phyloP scores from a whole-genome alignment of 2,888 invertebrate species.

The Autographa gamma region DNA sequence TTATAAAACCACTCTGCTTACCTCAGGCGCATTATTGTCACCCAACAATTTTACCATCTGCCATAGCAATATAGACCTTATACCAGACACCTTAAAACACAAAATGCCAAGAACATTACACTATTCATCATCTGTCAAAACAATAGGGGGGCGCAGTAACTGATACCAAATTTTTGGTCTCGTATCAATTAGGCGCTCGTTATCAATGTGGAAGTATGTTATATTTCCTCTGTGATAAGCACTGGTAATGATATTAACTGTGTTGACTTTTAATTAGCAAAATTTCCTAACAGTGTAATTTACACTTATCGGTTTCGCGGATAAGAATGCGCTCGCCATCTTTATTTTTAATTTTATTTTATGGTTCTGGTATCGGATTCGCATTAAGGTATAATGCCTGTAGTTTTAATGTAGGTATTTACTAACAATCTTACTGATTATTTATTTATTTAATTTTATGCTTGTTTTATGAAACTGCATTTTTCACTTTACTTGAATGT shows the following conservation, averaged over 20 bases:
- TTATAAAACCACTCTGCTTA: no score
- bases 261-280: constrained; percentile 58
- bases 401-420: background rate
- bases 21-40: no score
- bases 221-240: constrained; percentile 62
- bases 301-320: constrained; percentile 42
- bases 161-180: constrained; percentile 30
- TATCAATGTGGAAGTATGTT: constrained; percentile 57
- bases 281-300: constrained; percentile 42
- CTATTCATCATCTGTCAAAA: background rate
- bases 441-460: no score
- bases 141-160: background rate
- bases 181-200: constrained; percentile 52
- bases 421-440: background rate
- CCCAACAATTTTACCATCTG: no score
- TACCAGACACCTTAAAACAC: background rate
- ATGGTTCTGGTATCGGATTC: background rate
- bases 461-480: no score
- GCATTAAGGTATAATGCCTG: background rate
- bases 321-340: constrained; percentile 31
- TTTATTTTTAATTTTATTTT: constrained; percentile 12
- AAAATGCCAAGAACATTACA: background rate
- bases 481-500: no score
- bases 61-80: no score
- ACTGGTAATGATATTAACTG: constrained; percentile 46